Conservation (phyloP, 2,888 invertebrate genomes). For the Buathra laborator region DNA sequence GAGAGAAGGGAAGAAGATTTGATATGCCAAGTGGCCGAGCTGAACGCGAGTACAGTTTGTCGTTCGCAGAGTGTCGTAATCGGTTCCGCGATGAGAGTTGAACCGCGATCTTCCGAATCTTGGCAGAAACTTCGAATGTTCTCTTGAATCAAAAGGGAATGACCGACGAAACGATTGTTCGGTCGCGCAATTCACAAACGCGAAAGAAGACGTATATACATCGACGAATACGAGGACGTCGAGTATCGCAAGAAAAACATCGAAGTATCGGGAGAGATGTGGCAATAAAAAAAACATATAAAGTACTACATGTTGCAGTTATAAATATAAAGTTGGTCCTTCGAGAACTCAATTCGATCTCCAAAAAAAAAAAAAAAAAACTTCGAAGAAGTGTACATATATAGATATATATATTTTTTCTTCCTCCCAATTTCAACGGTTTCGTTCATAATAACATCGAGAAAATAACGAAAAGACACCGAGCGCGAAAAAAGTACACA, state of each 20-base stretch:
- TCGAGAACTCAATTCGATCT: neutral
- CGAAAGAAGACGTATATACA: slow-evolving; percentile 11
- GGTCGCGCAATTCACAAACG: slow-evolving; percentile 16
- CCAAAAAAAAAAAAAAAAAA: too few relatives aligned
- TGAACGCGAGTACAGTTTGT: neutral
- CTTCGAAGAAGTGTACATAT: neutral
- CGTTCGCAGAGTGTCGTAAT: slow-evolving; percentile 55
- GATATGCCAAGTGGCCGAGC: slow-evolving; percentile 55
- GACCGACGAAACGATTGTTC: slow-evolving; percentile 21
- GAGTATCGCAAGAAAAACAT: neutral
- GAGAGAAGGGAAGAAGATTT: slow-evolving; percentile 44
- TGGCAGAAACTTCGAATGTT: slow-evolving; percentile 35
- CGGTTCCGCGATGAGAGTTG: slow-evolving; percentile 55
- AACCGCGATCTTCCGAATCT: slow-evolving; percentile 23
- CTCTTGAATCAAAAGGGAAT: neutral
- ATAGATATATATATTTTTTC: neutral
- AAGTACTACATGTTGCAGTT: too few relatives aligned
- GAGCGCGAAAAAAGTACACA: neutral
- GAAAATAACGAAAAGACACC: neutral
- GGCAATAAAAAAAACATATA: too few relatives aligned
- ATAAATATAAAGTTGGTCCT: neutral
- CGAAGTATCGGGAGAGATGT: neutral
- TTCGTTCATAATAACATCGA: neutral
- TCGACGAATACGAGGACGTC: slow-evolving; percentile 5
- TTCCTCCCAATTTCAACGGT: too few relatives aligned